phyloP scores from a whole-genome alignment of 2,888 invertebrate species.

The Aspidiotus destructor region DNA sequence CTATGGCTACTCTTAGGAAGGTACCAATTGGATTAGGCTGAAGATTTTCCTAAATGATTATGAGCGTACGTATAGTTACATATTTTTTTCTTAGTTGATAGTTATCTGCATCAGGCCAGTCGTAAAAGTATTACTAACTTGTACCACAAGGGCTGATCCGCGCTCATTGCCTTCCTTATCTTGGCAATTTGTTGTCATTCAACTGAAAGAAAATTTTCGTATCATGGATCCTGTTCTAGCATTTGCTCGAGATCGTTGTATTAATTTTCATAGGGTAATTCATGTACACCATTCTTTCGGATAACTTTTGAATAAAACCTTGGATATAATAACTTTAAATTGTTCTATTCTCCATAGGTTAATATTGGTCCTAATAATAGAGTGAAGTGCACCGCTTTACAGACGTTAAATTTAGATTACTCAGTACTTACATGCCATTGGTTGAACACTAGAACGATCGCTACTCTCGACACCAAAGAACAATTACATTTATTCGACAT shows the following conservation, averaged over 20 bases:
- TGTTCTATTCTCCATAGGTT: constrained; percentile 42
- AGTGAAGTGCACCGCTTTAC: constrained; percentile 54
- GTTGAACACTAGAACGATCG: constrained; percentile 73
- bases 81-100: constrained; percentile 49
- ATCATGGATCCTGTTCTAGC: constrained; percentile 77
- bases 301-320: constrained; percentile 6
- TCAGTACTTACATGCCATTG: constrained; percentile 67
- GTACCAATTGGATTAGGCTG: constrained; percentile 43
- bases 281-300: neutral
- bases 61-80: neutral
- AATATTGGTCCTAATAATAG: constrained; percentile 48
- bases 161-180: constrained; percentile 78
- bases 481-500: constrained; percentile 82
- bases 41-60: neutral
- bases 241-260: constrained; percentile 70
- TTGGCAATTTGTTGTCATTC: constrained; percentile 84
- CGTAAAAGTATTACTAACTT: constrained; percentile 66
- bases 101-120: constrained; percentile 68
- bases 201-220: constrained; percentile 55
- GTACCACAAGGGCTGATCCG: constrained; percentile 58
- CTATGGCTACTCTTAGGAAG: constrained; percentile 88
- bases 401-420: constrained; percentile 60
- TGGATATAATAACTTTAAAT: constrained; percentile 35
- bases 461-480: constrained; percentile 75
- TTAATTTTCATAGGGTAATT: constrained; percentile 73